These are phyloP conservation scores for Perodicticus potto DNA, from an alignment of 2,797 vertebrate species.

Conservation along the genomic window DNA sequence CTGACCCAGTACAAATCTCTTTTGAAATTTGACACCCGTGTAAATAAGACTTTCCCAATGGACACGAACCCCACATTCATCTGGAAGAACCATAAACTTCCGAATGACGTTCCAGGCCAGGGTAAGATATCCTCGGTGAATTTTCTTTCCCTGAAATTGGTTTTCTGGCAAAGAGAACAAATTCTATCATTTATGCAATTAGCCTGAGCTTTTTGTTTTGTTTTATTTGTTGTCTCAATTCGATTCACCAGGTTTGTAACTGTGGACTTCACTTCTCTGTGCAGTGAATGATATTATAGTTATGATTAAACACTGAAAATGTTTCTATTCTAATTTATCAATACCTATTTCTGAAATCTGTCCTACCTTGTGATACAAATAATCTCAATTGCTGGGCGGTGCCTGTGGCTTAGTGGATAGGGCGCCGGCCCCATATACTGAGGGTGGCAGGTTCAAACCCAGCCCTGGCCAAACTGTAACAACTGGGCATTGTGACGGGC, in stretches of 20 bases:
- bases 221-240: not conserved
- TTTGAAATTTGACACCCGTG: slow-evolving; percentile 90
- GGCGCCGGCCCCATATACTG: too few species aligned
- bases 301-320: not conserved
- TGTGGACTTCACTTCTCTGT: not conserved
- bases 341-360: not conserved
- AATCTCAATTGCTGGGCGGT: not conserved
- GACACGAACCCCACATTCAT: slow-evolving; percentile 84
- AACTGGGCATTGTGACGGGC: too few species aligned
- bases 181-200: not conserved
- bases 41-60: slow-evolving; percentile 72
- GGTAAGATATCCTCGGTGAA: slow-evolving; percentile 86
- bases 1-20: slow-evolving; percentile 90
- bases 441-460: too few species aligned
- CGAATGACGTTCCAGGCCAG: slow-evolving; percentile 86
- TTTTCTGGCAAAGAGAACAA: not conserved
- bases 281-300: not conserved
- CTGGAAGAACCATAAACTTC: slow-evolving; percentile 91
- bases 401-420: too few species aligned
- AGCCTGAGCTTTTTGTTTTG: not conserved
- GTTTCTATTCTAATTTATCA: not conserved
- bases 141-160: not conserved
- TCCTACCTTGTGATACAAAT: not conserved
- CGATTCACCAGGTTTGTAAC: not conserved
- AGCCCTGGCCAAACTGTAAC: too few species aligned